Evolutionary conservation across 2,888 invertebrate genomes (phyloP).

Genomic region (Onthophagus sagittarius): DNA sequence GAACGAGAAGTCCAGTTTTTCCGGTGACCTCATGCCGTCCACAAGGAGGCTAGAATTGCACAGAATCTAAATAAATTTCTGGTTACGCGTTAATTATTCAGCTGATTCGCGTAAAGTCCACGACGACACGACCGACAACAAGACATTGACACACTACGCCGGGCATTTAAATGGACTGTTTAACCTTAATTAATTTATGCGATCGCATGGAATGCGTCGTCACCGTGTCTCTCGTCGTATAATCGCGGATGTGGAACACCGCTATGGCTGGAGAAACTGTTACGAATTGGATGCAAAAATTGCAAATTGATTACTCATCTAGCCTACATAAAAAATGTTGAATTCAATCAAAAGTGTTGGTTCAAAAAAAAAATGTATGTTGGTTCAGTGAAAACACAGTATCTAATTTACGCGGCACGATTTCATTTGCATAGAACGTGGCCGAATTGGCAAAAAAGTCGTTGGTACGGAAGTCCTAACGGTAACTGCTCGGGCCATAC

Average conservation of each 20-base stretch:
- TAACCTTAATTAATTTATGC: not conserved
- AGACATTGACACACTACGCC: not conserved
- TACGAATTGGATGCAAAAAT: not conserved
- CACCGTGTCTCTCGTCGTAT: not conserved
- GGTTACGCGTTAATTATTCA: not conserved
- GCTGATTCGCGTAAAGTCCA: not conserved
- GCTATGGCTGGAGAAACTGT: not conserved
- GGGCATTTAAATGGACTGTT: not conserved
- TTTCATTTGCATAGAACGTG: constrained; percentile 35
- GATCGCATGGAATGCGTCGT: not conserved
- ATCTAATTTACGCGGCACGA: constrained; percentile 30
- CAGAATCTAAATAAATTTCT: not conserved
- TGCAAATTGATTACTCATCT: not conserved
- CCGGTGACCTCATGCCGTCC: not conserved
- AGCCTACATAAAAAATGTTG: not conserved
- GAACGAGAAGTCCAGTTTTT: not conserved
- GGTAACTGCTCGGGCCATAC: constrained; percentile 32
- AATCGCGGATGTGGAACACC: not conserved
- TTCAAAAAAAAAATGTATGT: not conserved
- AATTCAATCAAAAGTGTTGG: not conserved
- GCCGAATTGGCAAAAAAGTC: constrained; percentile 39
- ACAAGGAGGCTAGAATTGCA: not conserved
- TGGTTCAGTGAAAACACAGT: not conserved
- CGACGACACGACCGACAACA: not conserved
- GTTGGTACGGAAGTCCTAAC: constrained; percentile 31